These are phyloP conservation scores for Notarius quadriscutis DNA, from an alignment of 2,113 vertebrate genomes.

Conservation along the genomic window DNA sequence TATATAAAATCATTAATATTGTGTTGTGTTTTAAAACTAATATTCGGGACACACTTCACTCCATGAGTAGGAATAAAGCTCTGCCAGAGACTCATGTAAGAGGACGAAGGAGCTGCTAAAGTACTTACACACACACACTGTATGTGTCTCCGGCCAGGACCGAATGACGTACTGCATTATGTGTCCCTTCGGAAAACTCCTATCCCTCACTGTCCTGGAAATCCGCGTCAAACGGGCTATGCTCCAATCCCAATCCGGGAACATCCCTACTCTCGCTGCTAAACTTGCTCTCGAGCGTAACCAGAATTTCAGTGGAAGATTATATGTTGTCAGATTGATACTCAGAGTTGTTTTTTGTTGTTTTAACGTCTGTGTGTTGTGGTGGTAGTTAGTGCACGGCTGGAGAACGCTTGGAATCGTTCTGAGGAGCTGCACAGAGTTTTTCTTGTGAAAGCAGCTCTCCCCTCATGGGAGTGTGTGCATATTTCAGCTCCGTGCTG, in stretches of 20 bases:
- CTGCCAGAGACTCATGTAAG: constrained; percentile 10
- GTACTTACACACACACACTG: constrained; percentile 15
- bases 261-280: neutral
- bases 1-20: neutral
- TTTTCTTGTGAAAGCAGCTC: constrained; percentile 27
- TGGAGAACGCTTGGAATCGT: neutral
- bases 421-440: neutral
- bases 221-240: constrained; percentile 47
- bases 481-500: constrained; percentile 46
- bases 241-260: constrained; percentile 59
- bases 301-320: neutral
- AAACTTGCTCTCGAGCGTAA: neutral
- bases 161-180: constrained; percentile 23
- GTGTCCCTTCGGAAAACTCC: constrained; percentile 53
- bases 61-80: neutral
- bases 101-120: constrained; percentile 1
- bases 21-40: neutral
- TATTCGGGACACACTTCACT: neutral
- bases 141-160: constrained; percentile 4
- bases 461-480: constrained; percentile 38
- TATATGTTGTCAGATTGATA: neutral
- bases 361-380: constrained; percentile 5
- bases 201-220: constrained; percentile 65
- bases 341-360: neutral
- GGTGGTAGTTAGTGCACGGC: neutral